phyloP scores from a whole-genome alignment of 2,113 vertebrate genomes.

The Rhipidura dahli region DNA sequence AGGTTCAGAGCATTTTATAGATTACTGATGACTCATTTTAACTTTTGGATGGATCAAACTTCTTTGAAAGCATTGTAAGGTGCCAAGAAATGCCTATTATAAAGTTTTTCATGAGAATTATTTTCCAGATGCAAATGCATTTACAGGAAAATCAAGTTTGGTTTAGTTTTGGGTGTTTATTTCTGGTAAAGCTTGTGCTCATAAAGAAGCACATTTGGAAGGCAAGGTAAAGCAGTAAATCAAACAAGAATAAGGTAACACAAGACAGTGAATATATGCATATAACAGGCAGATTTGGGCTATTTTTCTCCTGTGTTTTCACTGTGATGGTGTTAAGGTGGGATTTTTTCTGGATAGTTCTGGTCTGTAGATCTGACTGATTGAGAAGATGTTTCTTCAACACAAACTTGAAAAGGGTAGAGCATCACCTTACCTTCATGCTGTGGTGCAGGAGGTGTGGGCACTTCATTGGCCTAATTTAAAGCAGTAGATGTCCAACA shows the following conservation, averaged over 20 bases:
- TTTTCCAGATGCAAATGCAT: not conserved
- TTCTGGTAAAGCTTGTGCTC: not conserved
- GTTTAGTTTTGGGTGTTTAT: not conserved
- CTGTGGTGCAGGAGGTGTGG: not conserved
- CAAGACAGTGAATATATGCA: not conserved
- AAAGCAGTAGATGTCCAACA: not conserved
- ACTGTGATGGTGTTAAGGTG: not conserved
- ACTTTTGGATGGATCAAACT: not conserved
- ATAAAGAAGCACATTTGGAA: not conserved
- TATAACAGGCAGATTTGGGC: not conserved
- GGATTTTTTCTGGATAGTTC: not conserved
- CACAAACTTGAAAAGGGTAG: not conserved
- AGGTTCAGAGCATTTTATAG: not conserved
- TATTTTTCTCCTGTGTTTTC: not conserved
- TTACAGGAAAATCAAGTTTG: not conserved
- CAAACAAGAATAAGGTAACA: not conserved
- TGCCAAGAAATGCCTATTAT: not conserved
- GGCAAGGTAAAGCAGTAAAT: not conserved
- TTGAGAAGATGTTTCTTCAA: not conserved
- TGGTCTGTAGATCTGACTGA: not conserved
- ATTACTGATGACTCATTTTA: not conserved
- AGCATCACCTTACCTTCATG: not conserved
- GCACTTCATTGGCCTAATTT: not conserved
- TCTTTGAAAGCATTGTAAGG: not conserved
- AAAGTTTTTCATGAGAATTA: not conserved